phyloP scores from a whole-genome alignment of 2,888 invertebrate genomes.

The Cerceris rybyensis region DNA sequence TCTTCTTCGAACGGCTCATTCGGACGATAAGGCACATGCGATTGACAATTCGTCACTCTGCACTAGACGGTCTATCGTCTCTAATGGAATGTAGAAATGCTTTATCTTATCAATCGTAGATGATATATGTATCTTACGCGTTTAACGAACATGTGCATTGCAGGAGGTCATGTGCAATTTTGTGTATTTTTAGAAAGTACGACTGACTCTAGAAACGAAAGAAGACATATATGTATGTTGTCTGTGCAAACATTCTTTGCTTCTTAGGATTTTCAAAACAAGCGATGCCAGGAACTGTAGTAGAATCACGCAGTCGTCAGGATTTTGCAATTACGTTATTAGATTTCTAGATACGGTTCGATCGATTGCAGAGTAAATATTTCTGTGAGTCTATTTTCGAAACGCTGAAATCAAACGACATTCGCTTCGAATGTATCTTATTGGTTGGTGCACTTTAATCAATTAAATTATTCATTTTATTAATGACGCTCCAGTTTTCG shows the following conservation, averaged over 20 bases:
- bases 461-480: no score
- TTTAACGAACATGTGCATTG: not conserved
- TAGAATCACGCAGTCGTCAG: not conserved
- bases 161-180: not conserved
- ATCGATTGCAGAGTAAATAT: conserved; percentile 24
- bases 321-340: conserved; percentile 38
- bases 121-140: conserved; percentile 10
- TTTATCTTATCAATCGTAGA: conserved; percentile 44
- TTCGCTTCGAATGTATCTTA: no score
- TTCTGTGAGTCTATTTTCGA: conserved; percentile 10
- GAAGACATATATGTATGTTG: no score
- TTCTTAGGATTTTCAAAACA: not conserved
- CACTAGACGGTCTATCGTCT: conserved; percentile 27
- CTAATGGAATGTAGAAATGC: not conserved
- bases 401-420: conserved; percentile 10
- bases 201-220: no score
- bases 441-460: no score
- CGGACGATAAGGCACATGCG: conserved; percentile 42
- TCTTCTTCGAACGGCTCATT: conserved; percentile 9
- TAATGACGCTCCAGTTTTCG: no score
- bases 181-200: not conserved
- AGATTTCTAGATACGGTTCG: conserved; percentile 16
- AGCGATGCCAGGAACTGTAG: not conserved
- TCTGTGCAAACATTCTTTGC: no score
- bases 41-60: conserved; percentile 37